Conservation (phyloP, 2,797 vertebrate genomes). For the Spea hammondii region DNA sequence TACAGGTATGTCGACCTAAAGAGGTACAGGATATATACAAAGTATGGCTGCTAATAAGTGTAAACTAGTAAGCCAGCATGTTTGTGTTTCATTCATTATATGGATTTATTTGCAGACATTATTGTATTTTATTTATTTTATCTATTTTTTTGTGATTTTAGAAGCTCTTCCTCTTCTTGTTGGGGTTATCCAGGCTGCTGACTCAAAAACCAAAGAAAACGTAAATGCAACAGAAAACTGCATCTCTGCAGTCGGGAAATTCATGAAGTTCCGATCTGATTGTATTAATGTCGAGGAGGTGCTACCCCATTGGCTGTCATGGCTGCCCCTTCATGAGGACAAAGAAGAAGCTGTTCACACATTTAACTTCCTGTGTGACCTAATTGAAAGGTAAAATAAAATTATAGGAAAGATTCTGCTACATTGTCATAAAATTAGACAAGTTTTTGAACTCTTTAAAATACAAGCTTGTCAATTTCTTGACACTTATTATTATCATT, state of each 20-base stretch:
- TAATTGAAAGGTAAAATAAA: constrained; percentile 85
- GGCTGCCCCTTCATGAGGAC: constrained; percentile 97
- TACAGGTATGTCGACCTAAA: constrained; percentile 73
- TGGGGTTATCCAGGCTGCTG: constrained; percentile 87
- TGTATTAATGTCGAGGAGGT: constrained; percentile 90
- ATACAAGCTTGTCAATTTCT: too few species aligned
- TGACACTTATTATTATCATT: too few species aligned
- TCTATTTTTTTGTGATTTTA: constrained; percentile 53
- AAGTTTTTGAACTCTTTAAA: too few species aligned
- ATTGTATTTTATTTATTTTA: not conserved
- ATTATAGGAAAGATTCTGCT: too few species aligned
- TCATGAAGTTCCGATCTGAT: constrained; percentile 91
- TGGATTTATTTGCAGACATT: too few species aligned
- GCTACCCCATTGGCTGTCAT: constrained; percentile 95
- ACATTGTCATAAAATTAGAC: too few species aligned
- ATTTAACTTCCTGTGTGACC: constrained; percentile 92
- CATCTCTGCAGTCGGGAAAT: constrained; percentile 95
- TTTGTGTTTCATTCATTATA: too few species aligned
- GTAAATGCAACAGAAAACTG: constrained; percentile 99
- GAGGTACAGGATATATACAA: too few species aligned
- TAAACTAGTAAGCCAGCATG: too few species aligned
- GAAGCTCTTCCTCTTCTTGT: constrained; percentile 93
- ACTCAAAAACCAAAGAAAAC: constrained; percentile 93
- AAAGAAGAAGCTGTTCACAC: constrained; percentile 98
- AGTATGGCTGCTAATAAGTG: too few species aligned